A percentile compares a stretch with the other conserved stretches of the same genome.
Conservation (phyloP, 2,797 vertebrate species). For the Phoebastria nigripes region DNA sequence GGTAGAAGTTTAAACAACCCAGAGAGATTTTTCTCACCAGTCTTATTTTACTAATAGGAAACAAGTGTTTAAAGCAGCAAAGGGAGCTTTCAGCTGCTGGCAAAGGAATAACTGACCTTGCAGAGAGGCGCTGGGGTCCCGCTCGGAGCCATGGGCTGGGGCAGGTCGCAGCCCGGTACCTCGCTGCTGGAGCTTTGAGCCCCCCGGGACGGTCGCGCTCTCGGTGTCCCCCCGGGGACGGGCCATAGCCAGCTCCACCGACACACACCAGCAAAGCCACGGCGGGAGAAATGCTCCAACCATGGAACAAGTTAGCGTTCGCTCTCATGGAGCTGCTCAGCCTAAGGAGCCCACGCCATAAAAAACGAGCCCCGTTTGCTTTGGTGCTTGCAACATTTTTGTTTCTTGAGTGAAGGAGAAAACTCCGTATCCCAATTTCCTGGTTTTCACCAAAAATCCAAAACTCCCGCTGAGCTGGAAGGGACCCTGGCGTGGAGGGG, state of each 20-base stretch:
- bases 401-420: background rate
- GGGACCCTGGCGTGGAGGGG: background rate
- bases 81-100: constrained; percentile 11
- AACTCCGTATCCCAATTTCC: background rate
- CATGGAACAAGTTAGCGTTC: fast-evolving
- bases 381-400: fast-evolving
- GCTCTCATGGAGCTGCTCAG: background rate
- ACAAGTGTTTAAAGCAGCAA: constrained; percentile 21
- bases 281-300: fast-evolving
- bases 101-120: background rate
- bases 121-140: background rate
- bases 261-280: fast-evolving
- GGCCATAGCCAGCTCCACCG: background rate
- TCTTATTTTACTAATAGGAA: constrained; percentile 56
- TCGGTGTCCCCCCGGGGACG: background rate
- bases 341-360: fast-evolving
- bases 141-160: background rate
- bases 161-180: background rate
- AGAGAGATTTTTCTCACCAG: background rate
- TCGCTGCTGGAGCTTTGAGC: background rate
- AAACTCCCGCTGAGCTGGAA: background rate
- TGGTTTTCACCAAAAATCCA: background rate
- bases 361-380: fast-evolving
- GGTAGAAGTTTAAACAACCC: constrained; percentile 54
- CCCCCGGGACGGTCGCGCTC: fast-evolving